phyloP scores from a whole-genome alignment of 2,888 invertebrate species.

The Pandemis corylana region DNA sequence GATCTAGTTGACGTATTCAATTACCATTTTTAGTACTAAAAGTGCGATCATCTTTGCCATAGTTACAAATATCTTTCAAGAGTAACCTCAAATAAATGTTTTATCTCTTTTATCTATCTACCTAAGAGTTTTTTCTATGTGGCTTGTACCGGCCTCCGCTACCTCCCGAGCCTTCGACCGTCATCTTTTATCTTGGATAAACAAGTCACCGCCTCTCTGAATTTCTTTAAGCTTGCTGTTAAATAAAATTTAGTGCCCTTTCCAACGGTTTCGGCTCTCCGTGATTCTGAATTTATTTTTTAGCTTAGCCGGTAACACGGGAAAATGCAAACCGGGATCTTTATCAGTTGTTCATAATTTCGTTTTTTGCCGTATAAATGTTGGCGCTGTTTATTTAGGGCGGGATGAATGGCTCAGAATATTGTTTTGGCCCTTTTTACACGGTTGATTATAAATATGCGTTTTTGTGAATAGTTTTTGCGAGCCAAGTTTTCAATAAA shows the following conservation, averaged over 20 bases:
- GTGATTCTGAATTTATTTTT: constrained; percentile 62
- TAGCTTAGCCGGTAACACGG: constrained; percentile 44
- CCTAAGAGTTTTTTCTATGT: background rate
- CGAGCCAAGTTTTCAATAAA: no score
- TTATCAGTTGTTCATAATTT: constrained; percentile 42
- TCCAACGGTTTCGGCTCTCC: constrained; percentile 52
- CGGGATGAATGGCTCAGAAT: constrained; percentile 11
- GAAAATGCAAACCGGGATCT: constrained; percentile 37
- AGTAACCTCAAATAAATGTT: no score
- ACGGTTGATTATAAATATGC: no score
- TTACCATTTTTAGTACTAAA: no score
- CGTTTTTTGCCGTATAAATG: constrained; percentile 26
- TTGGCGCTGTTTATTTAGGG: constrained; percentile 31
- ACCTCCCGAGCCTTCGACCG: constrained; percentile 48
- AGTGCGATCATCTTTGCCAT: no score
- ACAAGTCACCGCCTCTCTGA: constrained; percentile 57
- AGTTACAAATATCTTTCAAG: no score
- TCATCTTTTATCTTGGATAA: constrained; percentile 60
- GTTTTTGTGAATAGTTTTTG: no score
- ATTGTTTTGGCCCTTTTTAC: constrained; percentile 8
- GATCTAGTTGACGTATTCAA: no score
- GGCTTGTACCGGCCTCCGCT: constrained; percentile 42
- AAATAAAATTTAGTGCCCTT: constrained; percentile 62
- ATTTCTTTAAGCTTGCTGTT: constrained; percentile 60
- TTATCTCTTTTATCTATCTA: background rate